Evolutionary conservation across 2,113 vertebrate species (phyloP).

Genomic region (Spea bombifrons): DNA sequence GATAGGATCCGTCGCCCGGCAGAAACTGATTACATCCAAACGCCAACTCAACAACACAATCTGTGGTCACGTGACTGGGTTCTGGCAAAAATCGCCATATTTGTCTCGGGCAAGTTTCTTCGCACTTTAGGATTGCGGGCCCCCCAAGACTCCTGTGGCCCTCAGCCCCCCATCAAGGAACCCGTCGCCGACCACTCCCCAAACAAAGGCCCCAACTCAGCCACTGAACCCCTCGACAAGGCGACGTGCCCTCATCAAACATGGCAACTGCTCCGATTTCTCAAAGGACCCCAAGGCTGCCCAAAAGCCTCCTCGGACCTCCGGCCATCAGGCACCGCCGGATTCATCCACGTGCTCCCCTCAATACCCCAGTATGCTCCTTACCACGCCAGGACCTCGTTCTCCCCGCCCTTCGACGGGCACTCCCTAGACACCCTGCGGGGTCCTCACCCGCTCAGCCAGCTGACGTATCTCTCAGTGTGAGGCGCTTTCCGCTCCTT

Average conservation of each 20-base stretch:
- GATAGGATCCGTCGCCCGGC: neutral
- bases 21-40: neutral
- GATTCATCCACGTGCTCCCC: neutral
- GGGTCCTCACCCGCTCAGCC: neutral
- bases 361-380: too few relatives aligned
- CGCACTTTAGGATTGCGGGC: neutral
- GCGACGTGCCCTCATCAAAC: conserved; percentile 1
- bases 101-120: neutral
- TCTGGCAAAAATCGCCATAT: neutral
- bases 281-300: too few relatives aligned
- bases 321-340: too few relatives aligned
- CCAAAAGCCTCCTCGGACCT: neutral
- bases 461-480: conserved; percentile 25
- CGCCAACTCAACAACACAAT: neutral
- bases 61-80: neutral
- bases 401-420: neutral
- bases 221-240: too few relatives aligned
- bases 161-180: too few relatives aligned
- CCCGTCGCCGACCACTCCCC: neutral
- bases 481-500: conserved; percentile 4
- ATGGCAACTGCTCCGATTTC: neutral
- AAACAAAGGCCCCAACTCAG: too few relatives aligned
- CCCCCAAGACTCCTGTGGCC: too few relatives aligned
- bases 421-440: neutral
- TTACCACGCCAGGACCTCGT: too few relatives aligned